A percentile compares a stretch with the other conserved stretches of the same genome.
These are phyloP conservation scores for Mamestra brassicae DNA, from an alignment of 2,888 invertebrate species.

Conservation along the genomic window DNA sequence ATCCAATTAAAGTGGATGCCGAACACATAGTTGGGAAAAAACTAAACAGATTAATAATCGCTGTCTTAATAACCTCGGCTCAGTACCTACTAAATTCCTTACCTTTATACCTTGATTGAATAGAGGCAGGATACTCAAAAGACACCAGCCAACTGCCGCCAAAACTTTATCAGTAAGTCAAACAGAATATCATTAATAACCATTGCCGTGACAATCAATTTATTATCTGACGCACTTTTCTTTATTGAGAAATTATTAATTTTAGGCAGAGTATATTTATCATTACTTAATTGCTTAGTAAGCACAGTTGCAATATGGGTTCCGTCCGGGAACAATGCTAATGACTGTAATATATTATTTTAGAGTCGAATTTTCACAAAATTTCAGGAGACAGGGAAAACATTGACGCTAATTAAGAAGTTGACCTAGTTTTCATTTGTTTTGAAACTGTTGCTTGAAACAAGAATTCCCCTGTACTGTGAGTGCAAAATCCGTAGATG, in stretches of 20 bases:
- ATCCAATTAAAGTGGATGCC: too few species aligned
- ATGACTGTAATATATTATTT: slow-evolving; percentile 38
- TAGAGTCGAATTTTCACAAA: slow-evolving; percentile 9
- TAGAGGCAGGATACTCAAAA: background rate
- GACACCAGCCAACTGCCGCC: background rate
- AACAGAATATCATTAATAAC: slow-evolving; percentile 53
- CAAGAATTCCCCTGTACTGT: background rate
- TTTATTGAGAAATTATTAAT: slow-evolving; percentile 41
- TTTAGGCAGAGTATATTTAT: slow-evolving; percentile 38
- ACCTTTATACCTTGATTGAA: background rate
- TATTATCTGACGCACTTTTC: slow-evolving; percentile 45
- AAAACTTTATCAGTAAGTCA: slow-evolving; percentile 15
- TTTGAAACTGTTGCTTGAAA: slow-evolving; percentile 1
- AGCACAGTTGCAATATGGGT: slow-evolving; percentile 25
- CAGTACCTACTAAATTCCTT: too few species aligned
- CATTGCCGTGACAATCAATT: slow-evolving; percentile 52
- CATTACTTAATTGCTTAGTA: slow-evolving; percentile 43
- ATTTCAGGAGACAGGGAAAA: slow-evolving; percentile 12
- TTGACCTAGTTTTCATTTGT: slow-evolving; percentile 30
- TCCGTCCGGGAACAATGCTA: slow-evolving; percentile 20
- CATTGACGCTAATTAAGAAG: slow-evolving; percentile 22
- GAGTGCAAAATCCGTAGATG: too few species aligned
- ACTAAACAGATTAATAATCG: too few species aligned
- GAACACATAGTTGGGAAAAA: too few species aligned
- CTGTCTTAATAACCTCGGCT: too few species aligned